These are phyloP conservation scores for Lucilia sericata DNA, from an alignment of 1,140 invertebrate genomes.

Conservation along the genomic window DNA sequence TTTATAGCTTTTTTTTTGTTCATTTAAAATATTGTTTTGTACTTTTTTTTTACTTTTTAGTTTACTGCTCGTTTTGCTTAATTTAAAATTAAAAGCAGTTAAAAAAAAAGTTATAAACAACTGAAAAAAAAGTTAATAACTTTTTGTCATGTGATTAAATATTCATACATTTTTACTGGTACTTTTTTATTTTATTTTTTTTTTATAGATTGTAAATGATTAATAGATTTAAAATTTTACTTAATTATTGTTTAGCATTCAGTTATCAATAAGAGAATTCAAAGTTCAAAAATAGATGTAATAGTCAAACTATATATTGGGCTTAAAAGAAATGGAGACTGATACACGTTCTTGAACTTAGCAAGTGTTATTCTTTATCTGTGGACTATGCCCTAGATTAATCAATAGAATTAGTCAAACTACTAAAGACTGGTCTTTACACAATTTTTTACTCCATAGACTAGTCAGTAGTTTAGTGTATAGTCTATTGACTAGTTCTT, in stretches of 20 bases:
- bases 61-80: neutral
- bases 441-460: too few relatives aligned
- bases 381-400: too few relatives aligned
- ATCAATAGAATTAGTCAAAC: too few relatives aligned
- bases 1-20: neutral
- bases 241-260: conserved; percentile 49
- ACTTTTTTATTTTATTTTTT: neutral
- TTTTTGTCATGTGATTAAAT: conserved; percentile 6
- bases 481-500: too few relatives aligned
- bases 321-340: too few relatives aligned
- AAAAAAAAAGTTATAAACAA: neutral
- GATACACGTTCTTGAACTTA: too few relatives aligned
- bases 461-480: too few relatives aligned
- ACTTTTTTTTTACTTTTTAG: neutral
- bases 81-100: neutral
- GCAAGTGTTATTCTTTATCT: too few relatives aligned
- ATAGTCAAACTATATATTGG: conserved; percentile 55
- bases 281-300: conserved; percentile 45
- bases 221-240: neutral
- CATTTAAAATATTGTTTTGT: neutral
- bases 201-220: neutral
- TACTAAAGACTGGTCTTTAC: too few relatives aligned
- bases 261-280: too few relatives aligned
- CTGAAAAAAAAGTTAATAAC: neutral
- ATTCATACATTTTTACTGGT: neutral